Evolutionary conservation across 1,140 invertebrate genomes (phyloP), one percentile per base, ranked within the genome.

Genomic region (Atta cephalotes): DNA sequence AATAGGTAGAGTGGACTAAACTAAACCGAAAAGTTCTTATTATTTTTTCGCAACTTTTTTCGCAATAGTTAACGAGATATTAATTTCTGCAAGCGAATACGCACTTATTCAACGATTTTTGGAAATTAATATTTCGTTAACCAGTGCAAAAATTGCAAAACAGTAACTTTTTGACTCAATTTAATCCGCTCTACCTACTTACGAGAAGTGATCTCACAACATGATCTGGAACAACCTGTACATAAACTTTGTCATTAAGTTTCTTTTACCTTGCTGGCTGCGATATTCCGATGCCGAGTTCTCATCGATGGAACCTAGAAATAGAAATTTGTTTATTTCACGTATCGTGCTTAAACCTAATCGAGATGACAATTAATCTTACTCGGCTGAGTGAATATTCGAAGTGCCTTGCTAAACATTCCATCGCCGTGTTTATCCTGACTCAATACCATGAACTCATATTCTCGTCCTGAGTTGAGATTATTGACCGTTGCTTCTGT

Each of bases 401-500:
- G 96, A 16, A 99, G 96, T 7, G 97, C 96, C 94, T 98, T 98
- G 93, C 98, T 99, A 92, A 98, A 98, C 95, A 98, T 97, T 16
- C 98, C 98, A 91, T 99, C 98, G 3, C 98, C 98, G 79, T 97
- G 96, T 90, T 97, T 96, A 94, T 99, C 98, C 91, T 98, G 97
- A 86, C 98, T 98, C 31, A 99, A 95, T 49, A 99, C 97, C 96
- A 98, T 98, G 91, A 99, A 97, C 95, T 99, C 98, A 93, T 99
- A 99, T 91, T 97, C 96, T 35, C 96, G 96, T 39, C 97, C 97
- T 7, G 98, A 96, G 56, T 96, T 95, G 76, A 99, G 96, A 85
- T 97, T 97, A 85, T 97, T 96, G 66, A 99, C 96, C 0, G 98
- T 98, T 35, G 98, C 97, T 91, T 97, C 97, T 12, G 97, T 97